A percentile compares a stretch with the other conserved stretches of the same genome.
phyloP scores from a whole-genome alignment of 2,797 vertebrate species.

The Odontamblyopus rebecca region DNA sequence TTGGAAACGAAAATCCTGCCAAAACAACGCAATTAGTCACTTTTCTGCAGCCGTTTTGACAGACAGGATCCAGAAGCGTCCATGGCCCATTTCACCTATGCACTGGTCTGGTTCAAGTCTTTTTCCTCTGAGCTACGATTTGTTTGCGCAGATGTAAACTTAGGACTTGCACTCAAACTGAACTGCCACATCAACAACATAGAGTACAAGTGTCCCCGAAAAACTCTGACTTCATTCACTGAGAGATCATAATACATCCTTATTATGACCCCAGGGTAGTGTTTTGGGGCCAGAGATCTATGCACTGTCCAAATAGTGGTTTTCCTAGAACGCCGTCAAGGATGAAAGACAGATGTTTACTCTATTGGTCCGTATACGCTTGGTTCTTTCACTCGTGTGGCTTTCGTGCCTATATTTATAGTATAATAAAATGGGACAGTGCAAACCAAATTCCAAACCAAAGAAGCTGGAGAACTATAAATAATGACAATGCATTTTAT shows the following conservation, averaged over 20 bases:
- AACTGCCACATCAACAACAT: conserved; percentile 9
- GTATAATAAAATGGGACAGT: conserved; percentile 18
- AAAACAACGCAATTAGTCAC: conserved; percentile 1
- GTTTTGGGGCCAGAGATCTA: not conserved
- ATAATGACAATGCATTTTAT: not conserved
- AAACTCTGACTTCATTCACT: not conserved
- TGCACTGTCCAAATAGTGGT: not conserved
- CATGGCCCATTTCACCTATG: conserved; percentile 6
- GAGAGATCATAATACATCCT: not conserved
- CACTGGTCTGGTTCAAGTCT: not conserved
- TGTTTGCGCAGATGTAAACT: conserved; percentile 13
- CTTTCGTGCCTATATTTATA: conserved; percentile 24
- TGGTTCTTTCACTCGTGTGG: conserved; percentile 1
- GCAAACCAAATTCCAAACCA: not conserved
- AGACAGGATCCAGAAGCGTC: not conserved
- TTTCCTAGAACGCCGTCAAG: conserved; percentile 4
- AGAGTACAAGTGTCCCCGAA: not conserved
- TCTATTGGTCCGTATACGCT: not conserved
- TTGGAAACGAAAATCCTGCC: not conserved
- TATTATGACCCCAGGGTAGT: not conserved
- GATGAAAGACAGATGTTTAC: not conserved
- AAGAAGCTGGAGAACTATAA: not conserved
- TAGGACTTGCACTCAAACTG: conserved; percentile 1
- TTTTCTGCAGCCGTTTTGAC: not conserved
- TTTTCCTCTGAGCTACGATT: not conserved